Conservation (phyloP, 2,113 vertebrate genomes). For the Poecile atricapillus region DNA sequence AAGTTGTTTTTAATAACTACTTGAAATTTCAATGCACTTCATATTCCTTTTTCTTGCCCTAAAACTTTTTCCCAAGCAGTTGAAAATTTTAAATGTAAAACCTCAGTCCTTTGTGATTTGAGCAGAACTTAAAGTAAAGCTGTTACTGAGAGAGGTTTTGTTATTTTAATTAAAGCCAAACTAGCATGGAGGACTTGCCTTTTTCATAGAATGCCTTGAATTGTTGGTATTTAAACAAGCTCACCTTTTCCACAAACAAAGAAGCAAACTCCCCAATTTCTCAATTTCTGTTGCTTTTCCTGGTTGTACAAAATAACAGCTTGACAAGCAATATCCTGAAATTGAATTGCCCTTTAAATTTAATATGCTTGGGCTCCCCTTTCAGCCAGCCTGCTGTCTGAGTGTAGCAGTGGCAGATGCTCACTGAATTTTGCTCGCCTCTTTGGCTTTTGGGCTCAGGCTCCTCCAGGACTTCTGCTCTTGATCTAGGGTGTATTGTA, state of each 20-base stretch:
- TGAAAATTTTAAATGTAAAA: not conserved
- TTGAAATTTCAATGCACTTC: not conserved
- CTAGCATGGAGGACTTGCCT: not conserved
- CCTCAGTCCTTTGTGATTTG: not conserved
- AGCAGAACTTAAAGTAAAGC: not conserved
- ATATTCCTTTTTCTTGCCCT: not conserved
- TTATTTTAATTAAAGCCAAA: not conserved
- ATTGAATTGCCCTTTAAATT: slow-evolving; percentile 46
- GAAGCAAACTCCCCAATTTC: not conserved
- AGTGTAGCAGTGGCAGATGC: not conserved
- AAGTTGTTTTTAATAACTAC: not conserved
- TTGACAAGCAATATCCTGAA: not conserved
- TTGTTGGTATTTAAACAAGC: not conserved
- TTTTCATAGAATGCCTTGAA: not conserved
- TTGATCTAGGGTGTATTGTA: not conserved
- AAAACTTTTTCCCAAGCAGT: not conserved
- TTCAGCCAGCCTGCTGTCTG: slow-evolving; percentile 28
- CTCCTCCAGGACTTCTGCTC: not conserved
- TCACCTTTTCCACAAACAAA: not conserved
- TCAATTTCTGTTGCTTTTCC: not conserved
- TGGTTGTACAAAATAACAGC: not conserved
- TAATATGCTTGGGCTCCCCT: not conserved
- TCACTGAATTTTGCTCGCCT: not conserved
- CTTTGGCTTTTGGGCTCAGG: not conserved
- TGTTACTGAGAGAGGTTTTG: not conserved